Evolutionary conservation across 2,888 invertebrate species (phyloP), one percentile per base, ranked within the genome.

Genomic region (Sabatieria punctata): DNA sequence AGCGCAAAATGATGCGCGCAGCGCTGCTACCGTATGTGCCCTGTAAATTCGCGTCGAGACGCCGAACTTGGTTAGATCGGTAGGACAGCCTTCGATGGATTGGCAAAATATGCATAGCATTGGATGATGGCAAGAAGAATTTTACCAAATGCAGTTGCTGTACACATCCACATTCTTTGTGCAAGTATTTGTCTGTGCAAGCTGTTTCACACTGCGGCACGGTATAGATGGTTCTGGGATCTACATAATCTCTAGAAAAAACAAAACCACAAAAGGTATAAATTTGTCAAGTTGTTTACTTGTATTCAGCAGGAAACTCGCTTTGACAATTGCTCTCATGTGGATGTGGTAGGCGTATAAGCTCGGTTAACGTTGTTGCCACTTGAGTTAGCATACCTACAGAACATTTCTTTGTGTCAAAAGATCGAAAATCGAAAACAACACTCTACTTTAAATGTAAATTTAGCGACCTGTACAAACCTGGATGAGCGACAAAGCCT

Each of bases 401-500:
- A 36, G 19, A 30, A 30, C n/a, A n/a, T n/a, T n/a, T n/a, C n/a
- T n/a, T n/a, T n/a, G n/a, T n/a, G n/a, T n/a, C n/a, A n/a, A n/a
- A n/a, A n/a, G n/a, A n/a, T n/a, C n/a, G n/a, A n/a, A n/a, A n/a
- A n/a, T n/a, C n/a, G n/a, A n/a, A n/a, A n/a, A n/a, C n/a, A n/a
- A n/a, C n/a, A n/a, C n/a, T n/a, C n/a, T n/a, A n/a, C n/a, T n/a
- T n/a, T n/a, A n/a, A n/a, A n/a, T n/a, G n/a, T n/a, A n/a, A n/a
- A n/a, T n/a, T n/a, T n/a, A 30, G 15, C 30, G 30, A 30, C 8
- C 8, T 11, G 15, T 30, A 11, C 30, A 30, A 15, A 19, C 57
- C 59, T 15, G 58, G 55, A 21, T 54, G 52, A 8, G 57, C 48
- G 38, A 50, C 54, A 19, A 58, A 48, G 2, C 59, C 59, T 45